Conservation (phyloP, 1,140 invertebrate species). For the Calliopsis andreniformis region DNA sequence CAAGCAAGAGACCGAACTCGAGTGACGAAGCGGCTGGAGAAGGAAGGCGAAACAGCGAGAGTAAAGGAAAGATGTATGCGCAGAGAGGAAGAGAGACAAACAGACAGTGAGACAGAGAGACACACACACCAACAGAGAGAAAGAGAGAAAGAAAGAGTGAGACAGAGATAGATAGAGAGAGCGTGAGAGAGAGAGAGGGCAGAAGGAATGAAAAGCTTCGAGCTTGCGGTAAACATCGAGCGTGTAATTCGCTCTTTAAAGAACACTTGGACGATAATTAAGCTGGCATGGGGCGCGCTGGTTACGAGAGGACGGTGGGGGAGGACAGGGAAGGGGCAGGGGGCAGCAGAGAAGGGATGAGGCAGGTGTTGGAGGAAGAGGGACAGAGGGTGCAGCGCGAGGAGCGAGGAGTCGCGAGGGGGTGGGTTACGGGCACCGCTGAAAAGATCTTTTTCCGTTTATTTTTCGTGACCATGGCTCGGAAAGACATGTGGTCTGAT, state of each 20-base stretch:
- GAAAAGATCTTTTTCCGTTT: constrained; percentile 76
- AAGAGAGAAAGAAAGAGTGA: too few relatives aligned
- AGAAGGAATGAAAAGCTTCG: constrained; percentile 72
- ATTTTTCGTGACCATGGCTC: constrained; percentile 72
- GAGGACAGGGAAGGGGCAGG: constrained; percentile 24
- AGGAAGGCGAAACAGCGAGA: background rate
- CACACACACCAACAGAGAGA: too few relatives aligned
- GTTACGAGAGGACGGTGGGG: background rate
- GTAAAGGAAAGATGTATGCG: too few relatives aligned
- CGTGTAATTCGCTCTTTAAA: constrained; percentile 81
- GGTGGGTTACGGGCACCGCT: constrained; percentile 50
- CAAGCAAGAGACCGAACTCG: constrained; percentile 49
- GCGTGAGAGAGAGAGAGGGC: constrained; percentile 31
- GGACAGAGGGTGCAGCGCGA: background rate
- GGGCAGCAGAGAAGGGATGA: constrained; percentile 19
- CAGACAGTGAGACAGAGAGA: too few relatives aligned
- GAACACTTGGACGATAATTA: constrained; percentile 81
- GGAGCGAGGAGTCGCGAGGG: constrained; percentile 27
- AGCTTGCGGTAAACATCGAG: constrained; percentile 78
- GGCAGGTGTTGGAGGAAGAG: background rate
- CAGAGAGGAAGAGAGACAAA: too few relatives aligned
- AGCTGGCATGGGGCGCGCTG: constrained; percentile 47
- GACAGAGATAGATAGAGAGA: too few relatives aligned
- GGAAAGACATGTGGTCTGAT: constrained; percentile 73
- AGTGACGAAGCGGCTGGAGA: constrained; percentile 10